Conservation (phyloP, 1,140 invertebrate species). For the Ceratina japonica region DNA sequence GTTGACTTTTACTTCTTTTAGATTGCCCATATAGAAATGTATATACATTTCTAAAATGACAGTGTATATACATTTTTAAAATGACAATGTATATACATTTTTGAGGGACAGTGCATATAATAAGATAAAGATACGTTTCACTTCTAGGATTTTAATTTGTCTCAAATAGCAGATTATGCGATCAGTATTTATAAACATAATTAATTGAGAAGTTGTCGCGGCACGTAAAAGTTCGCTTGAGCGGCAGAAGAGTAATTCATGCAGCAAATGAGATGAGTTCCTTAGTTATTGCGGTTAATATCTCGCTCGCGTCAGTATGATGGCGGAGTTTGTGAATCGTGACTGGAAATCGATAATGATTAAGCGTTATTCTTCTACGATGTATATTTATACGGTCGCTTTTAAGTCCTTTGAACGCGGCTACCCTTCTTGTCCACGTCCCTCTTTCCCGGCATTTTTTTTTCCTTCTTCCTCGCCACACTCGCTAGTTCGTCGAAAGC, state of each 20-base stretch:
- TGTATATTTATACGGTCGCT: too few relatives aligned
- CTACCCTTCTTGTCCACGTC: not conserved
- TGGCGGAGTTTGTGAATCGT: not conserved
- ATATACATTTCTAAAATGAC: too few relatives aligned
- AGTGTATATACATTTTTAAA: too few relatives aligned
- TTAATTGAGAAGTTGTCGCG: conserved; percentile 23
- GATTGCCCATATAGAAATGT: too few relatives aligned
- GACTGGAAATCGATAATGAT: conserved; percentile 18
- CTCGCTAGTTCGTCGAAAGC: not conserved
- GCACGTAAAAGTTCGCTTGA: conserved; percentile 17
- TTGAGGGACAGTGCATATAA: too few relatives aligned
- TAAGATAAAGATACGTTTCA: too few relatives aligned
- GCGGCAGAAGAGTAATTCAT: conserved; percentile 1
- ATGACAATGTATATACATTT: too few relatives aligned
- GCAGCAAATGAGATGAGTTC: conserved; percentile 12
- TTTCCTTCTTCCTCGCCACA: not conserved
- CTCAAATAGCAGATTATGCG: not conserved
- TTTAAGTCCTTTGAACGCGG: conserved; percentile 3
- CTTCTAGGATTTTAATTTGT: not conserved
- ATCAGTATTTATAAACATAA: conserved; percentile 19
- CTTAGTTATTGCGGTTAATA: not conserved
- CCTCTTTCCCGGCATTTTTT: not conserved
- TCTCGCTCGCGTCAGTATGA: not conserved
- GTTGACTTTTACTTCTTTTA: too few relatives aligned
- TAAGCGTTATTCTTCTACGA: not conserved